phyloP scores from a whole-genome alignment of 2,113 vertebrate species.

The Galeopterus variegatus region DNA sequence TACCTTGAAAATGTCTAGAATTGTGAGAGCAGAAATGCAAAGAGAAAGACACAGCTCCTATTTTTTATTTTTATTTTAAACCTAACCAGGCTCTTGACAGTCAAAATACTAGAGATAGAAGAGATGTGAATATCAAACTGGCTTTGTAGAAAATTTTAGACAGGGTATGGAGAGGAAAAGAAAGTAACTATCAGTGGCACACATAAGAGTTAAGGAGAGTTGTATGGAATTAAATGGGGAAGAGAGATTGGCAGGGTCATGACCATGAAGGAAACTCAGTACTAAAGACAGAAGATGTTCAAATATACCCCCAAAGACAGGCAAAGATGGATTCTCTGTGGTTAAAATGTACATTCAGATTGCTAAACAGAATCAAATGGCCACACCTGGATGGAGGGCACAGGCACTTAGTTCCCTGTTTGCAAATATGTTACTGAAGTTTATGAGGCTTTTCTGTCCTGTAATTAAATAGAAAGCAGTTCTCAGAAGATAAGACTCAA shows the following conservation, averaged over 20 bases:
- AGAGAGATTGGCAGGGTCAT: no score
- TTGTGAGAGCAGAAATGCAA: not conserved
- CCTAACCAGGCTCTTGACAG: not conserved
- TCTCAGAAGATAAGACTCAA: no score
- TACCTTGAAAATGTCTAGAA: not conserved
- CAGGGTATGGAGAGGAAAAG: not conserved
- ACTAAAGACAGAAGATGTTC: not conserved
- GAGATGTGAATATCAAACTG: not conserved
- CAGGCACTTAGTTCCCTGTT: no score
- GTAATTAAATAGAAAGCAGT: no score
- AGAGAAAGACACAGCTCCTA: not conserved
- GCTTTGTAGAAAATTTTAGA: not conserved
- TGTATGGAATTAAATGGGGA: rapidly evolving
- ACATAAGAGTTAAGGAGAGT: not conserved
- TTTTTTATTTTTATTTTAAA: not conserved
- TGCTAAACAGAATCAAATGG: no score
- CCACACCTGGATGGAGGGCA: no score
- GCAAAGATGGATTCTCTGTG: no score
- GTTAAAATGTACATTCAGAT: no score
- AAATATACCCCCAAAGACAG: no score
- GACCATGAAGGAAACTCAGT: not conserved
- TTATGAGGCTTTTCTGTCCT: no score
- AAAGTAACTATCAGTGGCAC: not conserved
- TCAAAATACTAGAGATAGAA: not conserved
- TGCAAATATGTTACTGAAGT: no score